Base-by-base conservation (phyloP, 2,888 invertebrate species). In the Coleophora flavipennella region DNA sequence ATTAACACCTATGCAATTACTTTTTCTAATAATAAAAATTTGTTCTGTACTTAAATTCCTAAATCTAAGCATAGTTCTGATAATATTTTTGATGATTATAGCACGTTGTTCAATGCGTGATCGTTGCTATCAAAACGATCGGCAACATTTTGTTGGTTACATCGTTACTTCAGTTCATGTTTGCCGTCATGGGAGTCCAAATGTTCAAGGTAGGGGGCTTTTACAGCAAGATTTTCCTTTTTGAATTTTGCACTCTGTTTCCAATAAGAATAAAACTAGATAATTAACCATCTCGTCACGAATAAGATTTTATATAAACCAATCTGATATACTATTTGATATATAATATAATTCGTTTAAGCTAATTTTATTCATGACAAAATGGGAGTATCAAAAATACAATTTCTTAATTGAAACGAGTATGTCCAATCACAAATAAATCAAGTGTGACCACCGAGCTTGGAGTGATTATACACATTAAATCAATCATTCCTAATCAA, bases 61-160 rank as follows among this genome's bases (percentile, higher is more conserved):
- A 20, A 4, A 20, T 20, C 20, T 20, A 20, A 3, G 6, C 20
- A 20, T 20, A 3, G 6, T 20, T 6, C 20, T 20, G 20, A 20
- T 20, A 41, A 34, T 39, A 40, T 51, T 61, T 66, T 63, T 50
- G 67, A 35, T 52, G 60, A 67, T 70, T 78, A 55, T 94, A 99
- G 96, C 98, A 99, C 90, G 99, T 99, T 89, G 99, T 99, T 79
- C 98, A 99, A 88, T 99, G 99, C 90, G 99, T 97, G 87, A 96
- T 97, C 87, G 97, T 97, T 85, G 97, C 97, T 68, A 94, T 97
- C 77, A 96, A 96, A 90, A 97, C 97, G 84, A 97, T 97, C 86
- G 98, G 99, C 86, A 99, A 99, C 91, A 99, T 99, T 88, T 95
- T 99, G 90, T 91, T 99, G 90, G 99, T 99, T 88, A 99, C 99